phyloP scores from a whole-genome alignment of 2,113 vertebrate species.

The Anser cygnoides region DNA sequence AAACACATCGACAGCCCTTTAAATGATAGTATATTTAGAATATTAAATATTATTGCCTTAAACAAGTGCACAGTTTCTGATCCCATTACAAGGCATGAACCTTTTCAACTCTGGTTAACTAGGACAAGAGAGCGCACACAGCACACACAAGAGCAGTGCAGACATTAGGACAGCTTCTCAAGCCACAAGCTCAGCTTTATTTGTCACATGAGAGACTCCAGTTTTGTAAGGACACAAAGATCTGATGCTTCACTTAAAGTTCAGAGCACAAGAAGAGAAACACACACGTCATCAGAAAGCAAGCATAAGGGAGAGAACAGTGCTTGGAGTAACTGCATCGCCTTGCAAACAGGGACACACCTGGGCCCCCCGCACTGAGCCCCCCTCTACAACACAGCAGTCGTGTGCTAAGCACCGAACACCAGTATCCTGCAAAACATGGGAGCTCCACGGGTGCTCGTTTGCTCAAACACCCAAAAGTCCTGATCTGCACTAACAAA shows the following conservation, averaged over 20 bases:
- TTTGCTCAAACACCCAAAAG: not conserved
- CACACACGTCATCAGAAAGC: not conserved
- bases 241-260: not conserved
- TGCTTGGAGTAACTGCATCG: not conserved
- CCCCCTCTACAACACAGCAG: not conserved
- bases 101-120: not conserved
- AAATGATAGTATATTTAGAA: not conserved
- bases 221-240: not conserved
- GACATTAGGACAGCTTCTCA: not conserved
- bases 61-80: not conserved
- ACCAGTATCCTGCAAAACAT: not conserved
- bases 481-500: not conserved
- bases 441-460: not conserved
- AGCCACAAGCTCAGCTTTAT: not conserved
- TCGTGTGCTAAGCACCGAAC: not conserved
- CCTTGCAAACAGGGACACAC: not conserved
- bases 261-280: not conserved
- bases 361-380: not conserved
- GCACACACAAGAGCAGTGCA: not conserved
- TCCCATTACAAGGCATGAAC: not conserved
- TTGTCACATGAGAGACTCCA: not conserved
- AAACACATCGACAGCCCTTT: accelerated
- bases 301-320: not conserved
- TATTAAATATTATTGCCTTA: not conserved
- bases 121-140: not conserved